These are phyloP conservation scores for Lochmaea capreae DNA, from an alignment of 2,888 invertebrate species.

Conservation along the genomic window DNA sequence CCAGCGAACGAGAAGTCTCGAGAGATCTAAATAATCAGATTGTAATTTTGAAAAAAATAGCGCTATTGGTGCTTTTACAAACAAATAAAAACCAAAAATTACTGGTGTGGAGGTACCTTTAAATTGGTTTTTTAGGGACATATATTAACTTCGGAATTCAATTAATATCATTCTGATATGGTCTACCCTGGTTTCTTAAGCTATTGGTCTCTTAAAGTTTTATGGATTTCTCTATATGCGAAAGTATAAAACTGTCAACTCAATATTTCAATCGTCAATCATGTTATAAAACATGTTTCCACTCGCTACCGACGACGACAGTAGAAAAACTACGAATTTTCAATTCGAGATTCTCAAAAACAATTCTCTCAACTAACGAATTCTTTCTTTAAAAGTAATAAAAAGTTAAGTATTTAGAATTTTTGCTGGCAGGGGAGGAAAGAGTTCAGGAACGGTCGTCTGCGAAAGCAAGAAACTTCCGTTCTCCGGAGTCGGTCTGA, in stretches of 20 bases:
- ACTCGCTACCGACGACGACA: background rate
- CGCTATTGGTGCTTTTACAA: too few species aligned
- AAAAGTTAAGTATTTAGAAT: slow-evolving; percentile 34
- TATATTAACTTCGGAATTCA: too few species aligned
- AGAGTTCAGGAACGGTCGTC: slow-evolving; percentile 11
- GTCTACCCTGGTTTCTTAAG: too few species aligned
- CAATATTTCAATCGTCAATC: background rate
- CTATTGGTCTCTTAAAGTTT: background rate
- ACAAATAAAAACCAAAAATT: too few species aligned
- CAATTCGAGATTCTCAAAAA: slow-evolving; percentile 14
- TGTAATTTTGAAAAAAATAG: too few species aligned
- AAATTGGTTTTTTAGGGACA: too few species aligned
- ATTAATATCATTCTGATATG: too few species aligned
- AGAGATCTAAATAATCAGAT: too few species aligned
- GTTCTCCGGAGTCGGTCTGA: slow-evolving; percentile 29
- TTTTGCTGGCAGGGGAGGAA: slow-evolving; percentile 23
- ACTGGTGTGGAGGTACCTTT: too few species aligned
- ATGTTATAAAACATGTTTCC: background rate
- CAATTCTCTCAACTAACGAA: slow-evolving; percentile 10
- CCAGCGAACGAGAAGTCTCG: too few species aligned
- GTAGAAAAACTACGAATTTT: background rate
- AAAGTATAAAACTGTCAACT: background rate
- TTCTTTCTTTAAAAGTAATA: slow-evolving; percentile 27
- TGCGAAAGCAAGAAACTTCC: slow-evolving; percentile 33
- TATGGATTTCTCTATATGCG: background rate